These are phyloP conservation scores for Xanthia icteritia DNA, from an alignment of 2,888 invertebrate species.

Conservation along the genomic window DNA sequence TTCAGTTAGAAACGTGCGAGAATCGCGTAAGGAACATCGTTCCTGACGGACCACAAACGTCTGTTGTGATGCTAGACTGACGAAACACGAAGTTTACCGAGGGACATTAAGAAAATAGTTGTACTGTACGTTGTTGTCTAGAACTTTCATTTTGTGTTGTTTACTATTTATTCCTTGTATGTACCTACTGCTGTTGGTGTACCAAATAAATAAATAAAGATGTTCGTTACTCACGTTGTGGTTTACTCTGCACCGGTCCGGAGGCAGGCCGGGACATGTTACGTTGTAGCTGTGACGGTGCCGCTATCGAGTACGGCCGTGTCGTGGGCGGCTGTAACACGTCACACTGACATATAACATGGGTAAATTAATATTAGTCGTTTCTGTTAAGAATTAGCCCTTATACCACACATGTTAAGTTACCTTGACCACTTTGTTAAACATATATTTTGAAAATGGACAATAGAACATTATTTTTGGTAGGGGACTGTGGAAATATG, in stretches of 20 bases:
- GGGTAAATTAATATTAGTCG: background rate
- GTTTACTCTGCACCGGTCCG: constrained; percentile 74
- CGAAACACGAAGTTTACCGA: too few relatives aligned
- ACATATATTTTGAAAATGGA: constrained; percentile 4
- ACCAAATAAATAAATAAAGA: background rate
- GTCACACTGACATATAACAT: constrained; percentile 40
- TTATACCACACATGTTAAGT: constrained; percentile 24
- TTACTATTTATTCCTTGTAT: too few relatives aligned
- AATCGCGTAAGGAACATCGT: too few relatives aligned
- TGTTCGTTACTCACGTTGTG: constrained; percentile 71
- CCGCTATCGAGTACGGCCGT: constrained; percentile 83
- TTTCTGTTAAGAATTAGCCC: constrained; percentile 22
- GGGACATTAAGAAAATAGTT: too few relatives aligned
- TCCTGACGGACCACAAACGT: too few relatives aligned
- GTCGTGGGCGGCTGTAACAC: constrained; percentile 79
- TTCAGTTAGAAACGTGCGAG: too few relatives aligned
- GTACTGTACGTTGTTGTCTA: too few relatives aligned
- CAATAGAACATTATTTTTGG: background rate
- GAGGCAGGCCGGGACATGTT: constrained; percentile 74
- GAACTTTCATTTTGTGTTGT: too few relatives aligned
- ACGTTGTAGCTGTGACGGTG: constrained; percentile 75
- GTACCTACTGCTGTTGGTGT: background rate
- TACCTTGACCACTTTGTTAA: constrained; percentile 23
- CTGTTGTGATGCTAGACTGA: too few relatives aligned
- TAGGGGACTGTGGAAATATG: background rate